Conservation (phyloP, 2,797 vertebrate genomes). For the Champsocephalus esox region DNA sequence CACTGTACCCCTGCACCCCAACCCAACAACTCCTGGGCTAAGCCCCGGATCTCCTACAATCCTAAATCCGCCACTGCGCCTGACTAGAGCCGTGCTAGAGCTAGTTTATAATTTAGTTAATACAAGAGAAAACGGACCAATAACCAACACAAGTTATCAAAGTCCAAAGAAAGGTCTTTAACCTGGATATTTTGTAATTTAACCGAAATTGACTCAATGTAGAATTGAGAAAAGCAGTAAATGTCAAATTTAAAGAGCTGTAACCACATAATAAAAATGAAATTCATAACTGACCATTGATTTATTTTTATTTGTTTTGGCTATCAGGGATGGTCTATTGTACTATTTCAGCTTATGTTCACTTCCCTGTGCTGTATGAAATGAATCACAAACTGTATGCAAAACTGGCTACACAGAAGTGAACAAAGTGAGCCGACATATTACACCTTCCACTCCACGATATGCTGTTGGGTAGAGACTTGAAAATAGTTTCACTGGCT, state of each 20-base stretch:
- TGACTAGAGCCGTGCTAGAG: not conserved
- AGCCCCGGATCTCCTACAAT: no score
- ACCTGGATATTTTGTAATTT: not conserved
- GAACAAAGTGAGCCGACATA: not conserved
- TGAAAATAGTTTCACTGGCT: slow-evolving; percentile 29
- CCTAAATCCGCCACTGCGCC: no score
- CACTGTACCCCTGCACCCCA: no score
- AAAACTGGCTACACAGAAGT: slow-evolving; percentile 3
- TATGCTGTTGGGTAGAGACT: not conserved
- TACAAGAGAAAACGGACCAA: not conserved
- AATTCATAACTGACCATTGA: not conserved
- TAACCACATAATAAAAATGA: slow-evolving; percentile 9
- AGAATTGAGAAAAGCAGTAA: not conserved
- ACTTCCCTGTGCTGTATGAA: slow-evolving; percentile 16
- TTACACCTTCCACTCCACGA: not conserved
- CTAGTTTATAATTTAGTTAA: not conserved
- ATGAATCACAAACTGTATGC: slow-evolving; percentile 5
- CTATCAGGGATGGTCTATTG: not conserved
- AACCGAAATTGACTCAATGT: slow-evolving; percentile 2
- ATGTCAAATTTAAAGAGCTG: not conserved
- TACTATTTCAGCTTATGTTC: slow-evolving; percentile 14
- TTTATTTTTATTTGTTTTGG: not conserved
- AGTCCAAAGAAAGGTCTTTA: not conserved
- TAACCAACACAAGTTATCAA: not conserved
- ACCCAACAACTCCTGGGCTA: no score